Percentiles rank a stretch among this genome's conserved stretches.
Conservation (phyloP, 2,113 vertebrate genomes). For the Etheostoma cragini region DNA sequence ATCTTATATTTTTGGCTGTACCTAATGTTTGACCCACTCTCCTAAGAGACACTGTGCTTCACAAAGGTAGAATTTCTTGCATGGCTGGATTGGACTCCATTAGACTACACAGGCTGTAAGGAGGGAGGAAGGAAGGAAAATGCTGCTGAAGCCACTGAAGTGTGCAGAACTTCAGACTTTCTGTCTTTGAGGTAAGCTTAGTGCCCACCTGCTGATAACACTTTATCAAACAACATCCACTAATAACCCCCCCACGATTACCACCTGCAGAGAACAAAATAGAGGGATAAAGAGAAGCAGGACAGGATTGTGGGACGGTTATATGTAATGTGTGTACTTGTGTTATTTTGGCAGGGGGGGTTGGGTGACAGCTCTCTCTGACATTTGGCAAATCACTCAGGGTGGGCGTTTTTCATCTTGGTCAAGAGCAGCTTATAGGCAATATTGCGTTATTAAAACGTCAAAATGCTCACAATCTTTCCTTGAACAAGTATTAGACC, state of each 20-base stretch:
- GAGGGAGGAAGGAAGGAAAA: constrained; percentile 2
- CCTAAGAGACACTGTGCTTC: background rate
- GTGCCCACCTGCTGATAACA: constrained; percentile 59
- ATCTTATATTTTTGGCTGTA: background rate
- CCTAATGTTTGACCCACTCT: background rate
- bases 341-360: constrained; percentile 25
- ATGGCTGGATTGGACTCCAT: no score
- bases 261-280: constrained; percentile 56
- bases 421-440: constrained; percentile 66
- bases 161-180: constrained; percentile 47
- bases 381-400: constrained; percentile 59
- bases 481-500: constrained; percentile 63
- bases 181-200: constrained; percentile 68
- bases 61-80: background rate
- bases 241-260: constrained; percentile 67
- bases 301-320: constrained; percentile 25
- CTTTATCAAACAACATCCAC: constrained; percentile 67
- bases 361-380: constrained; percentile 40
- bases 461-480: constrained; percentile 47
- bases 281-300: constrained; percentile 53
- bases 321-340: constrained; percentile 33
- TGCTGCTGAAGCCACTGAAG: constrained; percentile 29
- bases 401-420: constrained; percentile 64
- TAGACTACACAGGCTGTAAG: no score
- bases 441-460: constrained; percentile 66